phyloP scores from a whole-genome alignment of 2,113 vertebrate species.

The Eulacestoma nigropectus region DNA sequence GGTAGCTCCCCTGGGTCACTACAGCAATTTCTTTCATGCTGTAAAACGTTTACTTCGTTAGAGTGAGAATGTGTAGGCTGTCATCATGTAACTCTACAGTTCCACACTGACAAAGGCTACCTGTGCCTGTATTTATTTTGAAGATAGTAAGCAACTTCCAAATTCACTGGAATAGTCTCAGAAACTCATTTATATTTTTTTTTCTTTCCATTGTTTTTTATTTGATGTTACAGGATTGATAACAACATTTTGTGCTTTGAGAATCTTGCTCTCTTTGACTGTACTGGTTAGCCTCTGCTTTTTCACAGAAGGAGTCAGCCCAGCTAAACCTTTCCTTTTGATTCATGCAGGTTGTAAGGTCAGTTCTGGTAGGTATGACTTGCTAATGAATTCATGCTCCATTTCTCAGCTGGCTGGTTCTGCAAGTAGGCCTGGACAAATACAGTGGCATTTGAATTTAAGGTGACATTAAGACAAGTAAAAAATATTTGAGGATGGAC shows the following conservation, averaged over 20 bases:
- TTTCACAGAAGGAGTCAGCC: neutral
- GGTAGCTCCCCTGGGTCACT: neutral
- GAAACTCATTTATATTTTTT: neutral
- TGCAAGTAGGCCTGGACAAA: conserved; percentile 17
- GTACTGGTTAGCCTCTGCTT: neutral
- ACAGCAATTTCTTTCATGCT: conserved; percentile 3
- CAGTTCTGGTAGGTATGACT: conserved; percentile 24
- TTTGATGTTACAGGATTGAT: neutral
- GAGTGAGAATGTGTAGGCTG: neutral
- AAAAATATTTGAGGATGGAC: neutral
- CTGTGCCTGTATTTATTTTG: neutral
- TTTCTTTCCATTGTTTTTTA: neutral
- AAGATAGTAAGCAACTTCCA: neutral
- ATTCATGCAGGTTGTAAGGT: conserved; percentile 35
- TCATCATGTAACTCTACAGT: neutral
- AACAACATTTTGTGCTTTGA: neutral
- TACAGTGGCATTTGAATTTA: conserved; percentile 4
- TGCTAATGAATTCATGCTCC: conserved; percentile 39
- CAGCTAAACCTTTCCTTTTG: neutral
- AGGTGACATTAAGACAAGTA: neutral
- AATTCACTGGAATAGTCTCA: neutral
- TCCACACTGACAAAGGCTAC: neutral
- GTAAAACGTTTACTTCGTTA: neutral
- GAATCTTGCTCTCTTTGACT: neutral
- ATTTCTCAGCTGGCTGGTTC: conserved; percentile 40